Percentiles rank a stretch among this genome's conserved stretches.
Evolutionary conservation across 2,888 invertebrate genomes (phyloP).

Genomic region (Colletes collaris): DNA sequence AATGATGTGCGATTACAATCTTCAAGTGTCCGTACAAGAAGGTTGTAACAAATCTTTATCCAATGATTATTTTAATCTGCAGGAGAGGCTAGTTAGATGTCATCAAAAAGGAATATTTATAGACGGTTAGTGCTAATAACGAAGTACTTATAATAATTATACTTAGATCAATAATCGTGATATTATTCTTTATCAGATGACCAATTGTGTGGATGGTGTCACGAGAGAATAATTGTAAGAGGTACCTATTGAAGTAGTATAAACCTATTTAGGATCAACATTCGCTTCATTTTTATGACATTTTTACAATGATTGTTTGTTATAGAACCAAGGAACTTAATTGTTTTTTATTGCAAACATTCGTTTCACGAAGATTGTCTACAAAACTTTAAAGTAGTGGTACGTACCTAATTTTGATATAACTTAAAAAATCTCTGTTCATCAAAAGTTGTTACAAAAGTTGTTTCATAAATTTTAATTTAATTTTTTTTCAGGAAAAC

Average conservation of each 20-base stretch:
- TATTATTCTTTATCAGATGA: constrained; percentile 85
- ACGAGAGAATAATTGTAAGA: constrained; percentile 89
- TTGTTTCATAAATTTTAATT: background rate
- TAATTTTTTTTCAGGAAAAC: constrained; percentile 82
- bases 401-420: constrained; percentile 59
- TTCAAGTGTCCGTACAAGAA: constrained; percentile 95
- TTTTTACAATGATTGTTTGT: constrained; percentile 52
- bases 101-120: constrained; percentile 91
- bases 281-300: constrained; percentile 15
- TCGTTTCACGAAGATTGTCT: constrained; percentile 94
- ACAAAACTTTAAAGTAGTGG: constrained; percentile 83
- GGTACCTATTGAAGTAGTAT: constrained; percentile 81
- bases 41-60: constrained; percentile 96
- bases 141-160: background rate
- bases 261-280: background rate
- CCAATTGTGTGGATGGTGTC: constrained; percentile 91
- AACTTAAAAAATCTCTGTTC: background rate
- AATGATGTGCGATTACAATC: constrained; percentile 97
- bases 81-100: constrained; percentile 90
- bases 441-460: background rate
- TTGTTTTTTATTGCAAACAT: constrained; percentile 95
- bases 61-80: constrained; percentile 94
- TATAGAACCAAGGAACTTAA: constrained; percentile 89
- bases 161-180: constrained; percentile 9
- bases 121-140: constrained; percentile 81